Base-by-base conservation (phyloP, 2,797 vertebrate species). In the Phylloscopus collybita region DNA sequence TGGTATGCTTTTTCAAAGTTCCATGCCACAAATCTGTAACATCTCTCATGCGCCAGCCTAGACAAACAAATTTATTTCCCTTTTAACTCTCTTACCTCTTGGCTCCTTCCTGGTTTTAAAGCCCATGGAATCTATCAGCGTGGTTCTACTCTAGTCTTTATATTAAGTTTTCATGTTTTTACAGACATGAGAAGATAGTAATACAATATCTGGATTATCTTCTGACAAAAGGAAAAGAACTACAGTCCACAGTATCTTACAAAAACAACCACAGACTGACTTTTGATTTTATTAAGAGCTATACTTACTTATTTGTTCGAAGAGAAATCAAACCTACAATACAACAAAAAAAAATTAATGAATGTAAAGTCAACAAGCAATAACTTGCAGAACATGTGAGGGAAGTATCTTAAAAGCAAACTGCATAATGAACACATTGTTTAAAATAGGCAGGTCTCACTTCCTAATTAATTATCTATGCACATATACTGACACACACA, bases 351-450 rank as follows among this genome's bases (percentile, higher is more conserved):
- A n/a, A 27, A 27, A 64, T 9, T 6, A 57, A 34, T 30, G 5
- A 27, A 53, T 11, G 19, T 29, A 45, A 62, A 66, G 14, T 29
- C 13, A 60, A 32, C 5, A 75, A 51, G 2, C 2, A 85, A 36
- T n/a, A 64, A 19, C 23, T 56, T 44, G 19, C 85, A 87, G 9
- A 65, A 75, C 1, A 40, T 45, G 4, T 30, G 36, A 57, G 9
- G 6, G 72, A 79, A 64, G 7, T 9, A 34, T 38, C n/a, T 47
- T 62, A 47, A 36, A 90, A 87, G 2, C 9, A 67, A 80, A 27
- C 21, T 34, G 5, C 0, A 0, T 57, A 71, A 66, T 50, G 7
- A 15, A 81, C 53, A 49, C 0, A 0, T 42, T 73, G 4, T 16
- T 91, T 26, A 72, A 87, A 72, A 80, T 21, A 74, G 9, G 5